These are phyloP conservation scores for Eupeodes luniger DNA, from an alignment of 2,888 invertebrate species.

Conservation along the genomic window DNA sequence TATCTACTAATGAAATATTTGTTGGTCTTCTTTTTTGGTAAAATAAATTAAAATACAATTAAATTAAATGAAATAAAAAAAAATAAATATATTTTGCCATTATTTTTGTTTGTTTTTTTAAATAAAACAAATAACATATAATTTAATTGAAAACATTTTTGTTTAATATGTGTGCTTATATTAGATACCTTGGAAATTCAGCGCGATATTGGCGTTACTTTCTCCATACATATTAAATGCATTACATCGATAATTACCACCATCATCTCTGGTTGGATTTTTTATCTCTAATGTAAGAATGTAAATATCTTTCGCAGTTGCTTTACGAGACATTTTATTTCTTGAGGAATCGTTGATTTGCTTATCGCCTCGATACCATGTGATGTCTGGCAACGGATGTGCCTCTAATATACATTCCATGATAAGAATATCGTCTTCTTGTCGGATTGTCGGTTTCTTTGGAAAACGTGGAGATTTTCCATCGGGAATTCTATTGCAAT, in stretches of 20 bases:
- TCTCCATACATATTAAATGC: constrained; percentile 99
- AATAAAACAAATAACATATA: constrained; percentile 10
- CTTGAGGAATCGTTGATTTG: constrained; percentile 92
- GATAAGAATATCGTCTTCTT: constrained; percentile 95
- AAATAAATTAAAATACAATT: constrained; percentile 6
- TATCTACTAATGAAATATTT: constrained; percentile 62
- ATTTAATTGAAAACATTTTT: constrained; percentile 11
- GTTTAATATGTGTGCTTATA: constrained; percentile 23
- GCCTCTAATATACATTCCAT: constrained; percentile 99
- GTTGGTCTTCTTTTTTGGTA: constrained; percentile 49
- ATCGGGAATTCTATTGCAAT: constrained; percentile 92
- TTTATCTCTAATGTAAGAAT: constrained; percentile 96
- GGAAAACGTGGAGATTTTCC: constrained; percentile 98
- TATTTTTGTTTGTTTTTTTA: constrained; percentile 9
- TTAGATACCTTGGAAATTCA: constrained; percentile 97
- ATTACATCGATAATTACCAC: constrained; percentile 99
- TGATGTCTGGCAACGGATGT: constrained; percentile 96
- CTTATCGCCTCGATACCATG: constrained; percentile 96
- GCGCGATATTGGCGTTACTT: constrained; percentile 99
- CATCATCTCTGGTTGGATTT: constrained; percentile 97
- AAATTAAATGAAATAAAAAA: constrained; percentile 25
- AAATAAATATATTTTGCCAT: constrained; percentile 12
- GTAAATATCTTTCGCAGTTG: constrained; percentile 95
- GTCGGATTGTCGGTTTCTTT: constrained; percentile 97
- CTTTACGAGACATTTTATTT: constrained; percentile 95